Evolutionary conservation across 2,888 invertebrate species (phyloP).

Genomic region (Masnerella sp.): DNA sequence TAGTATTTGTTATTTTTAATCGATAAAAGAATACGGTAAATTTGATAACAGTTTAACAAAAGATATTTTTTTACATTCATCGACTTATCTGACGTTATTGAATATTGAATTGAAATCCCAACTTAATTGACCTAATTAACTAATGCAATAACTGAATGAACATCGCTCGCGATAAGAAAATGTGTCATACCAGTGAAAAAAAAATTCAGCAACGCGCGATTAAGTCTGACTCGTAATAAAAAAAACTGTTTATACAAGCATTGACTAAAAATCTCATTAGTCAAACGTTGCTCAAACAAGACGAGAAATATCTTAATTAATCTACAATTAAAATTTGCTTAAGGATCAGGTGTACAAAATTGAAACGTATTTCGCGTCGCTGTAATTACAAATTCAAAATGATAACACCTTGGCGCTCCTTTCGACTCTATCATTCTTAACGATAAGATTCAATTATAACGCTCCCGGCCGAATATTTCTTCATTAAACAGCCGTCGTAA

Average conservation of each 20-base stretch:
- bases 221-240: neutral
- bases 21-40: no score
- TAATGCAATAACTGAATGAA: no score
- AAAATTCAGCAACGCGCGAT: neutral
- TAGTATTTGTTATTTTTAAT: no score
- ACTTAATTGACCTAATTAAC: no score
- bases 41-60: no score
- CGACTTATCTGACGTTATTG: no score
- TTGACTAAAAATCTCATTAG: neutral
- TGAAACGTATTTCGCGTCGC: constrained; percentile 1
- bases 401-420: neutral
- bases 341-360: constrained; percentile 6
- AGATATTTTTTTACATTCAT: no score
- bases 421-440: neutral
- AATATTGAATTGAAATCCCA: no score
- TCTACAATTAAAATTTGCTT: constrained; percentile 6
- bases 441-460: constrained; percentile 12
- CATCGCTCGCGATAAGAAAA: no score
- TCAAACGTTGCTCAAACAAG: constrained; percentile 4
- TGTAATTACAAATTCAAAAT: constrained; percentile 4
- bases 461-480: constrained; percentile 50
- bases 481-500: constrained; percentile 13
- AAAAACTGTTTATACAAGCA: neutral
- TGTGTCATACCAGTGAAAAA: no score
- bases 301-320: constrained; percentile 1